Percentiles rank a stretch among this genome's conserved stretches.
phyloP scores from a whole-genome alignment of 2,113 vertebrate species.

The Hippotragus niger region DNA sequence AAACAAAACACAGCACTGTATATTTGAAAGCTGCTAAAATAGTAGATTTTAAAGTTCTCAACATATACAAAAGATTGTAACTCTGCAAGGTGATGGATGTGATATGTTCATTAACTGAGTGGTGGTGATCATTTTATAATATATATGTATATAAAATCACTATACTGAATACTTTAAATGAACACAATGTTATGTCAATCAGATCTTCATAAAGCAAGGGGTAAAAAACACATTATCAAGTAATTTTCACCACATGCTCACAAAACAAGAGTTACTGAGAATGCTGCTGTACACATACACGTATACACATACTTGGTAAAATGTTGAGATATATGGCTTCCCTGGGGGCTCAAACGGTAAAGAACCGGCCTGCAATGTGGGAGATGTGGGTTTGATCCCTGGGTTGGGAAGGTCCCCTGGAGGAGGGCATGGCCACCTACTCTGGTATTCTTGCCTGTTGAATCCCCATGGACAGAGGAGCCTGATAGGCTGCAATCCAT shows the following conservation, averaged over 20 bases:
- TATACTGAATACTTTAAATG: background rate
- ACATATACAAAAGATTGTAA: background rate
- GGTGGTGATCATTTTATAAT: background rate
- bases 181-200: background rate
- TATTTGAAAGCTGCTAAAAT: background rate
- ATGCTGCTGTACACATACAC: background rate
- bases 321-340: background rate
- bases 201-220: background rate
- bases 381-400: background rate
- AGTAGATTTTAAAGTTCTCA: background rate
- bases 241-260: background rate
- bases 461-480: background rate
- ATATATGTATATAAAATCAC: background rate
- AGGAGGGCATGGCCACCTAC: background rate
- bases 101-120: background rate
- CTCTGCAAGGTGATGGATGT: background rate
- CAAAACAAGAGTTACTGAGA: background rate
- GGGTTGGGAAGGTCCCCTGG: background rate
- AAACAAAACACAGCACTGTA: background rate
- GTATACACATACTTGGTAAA: background rate
- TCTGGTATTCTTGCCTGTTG: background rate
- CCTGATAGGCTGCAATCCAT: background rate
- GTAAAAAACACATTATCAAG: background rate
- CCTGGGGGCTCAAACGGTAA: background rate
- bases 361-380: background rate